These are phyloP conservation scores for Hyles euphorbiae DNA, from an alignment of 1,140 invertebrate species.

Conservation along the genomic window DNA sequence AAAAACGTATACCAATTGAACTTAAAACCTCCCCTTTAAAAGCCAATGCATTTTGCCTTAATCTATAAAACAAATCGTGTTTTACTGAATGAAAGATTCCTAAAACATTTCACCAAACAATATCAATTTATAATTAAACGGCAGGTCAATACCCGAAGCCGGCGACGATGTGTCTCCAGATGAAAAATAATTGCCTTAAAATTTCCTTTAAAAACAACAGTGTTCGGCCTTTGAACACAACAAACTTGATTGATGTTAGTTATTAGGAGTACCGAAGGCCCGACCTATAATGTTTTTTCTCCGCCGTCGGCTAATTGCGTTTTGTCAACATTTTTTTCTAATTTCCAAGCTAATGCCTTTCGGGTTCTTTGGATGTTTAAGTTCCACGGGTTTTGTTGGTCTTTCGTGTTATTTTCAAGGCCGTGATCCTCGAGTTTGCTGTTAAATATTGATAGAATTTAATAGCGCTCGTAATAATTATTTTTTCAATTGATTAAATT, in stretches of 20 bases:
- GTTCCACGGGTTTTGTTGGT: background rate
- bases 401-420: background rate
- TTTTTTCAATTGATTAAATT: too few relatives aligned
- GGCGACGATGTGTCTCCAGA: background rate
- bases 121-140: too few relatives aligned
- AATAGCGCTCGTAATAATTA: background rate
- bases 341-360: slow-evolving; percentile 9
- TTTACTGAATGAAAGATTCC: too few relatives aligned
- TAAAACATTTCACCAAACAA: too few relatives aligned
- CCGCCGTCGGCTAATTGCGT: background rate
- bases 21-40: too few relatives aligned
- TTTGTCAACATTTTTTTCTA: slow-evolving; percentile 8
- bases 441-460: background rate
- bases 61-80: too few relatives aligned
- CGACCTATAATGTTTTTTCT: slow-evolving; percentile 8
- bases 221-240: slow-evolving; percentile 3
- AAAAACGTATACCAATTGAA: too few relatives aligned
- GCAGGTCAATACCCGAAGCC: too few relatives aligned
- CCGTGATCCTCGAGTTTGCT: background rate
- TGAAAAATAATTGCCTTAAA: slow-evolving; percentile 4
- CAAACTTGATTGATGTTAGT: slow-evolving; percentile 17
- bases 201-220: slow-evolving; percentile 7
- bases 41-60: too few relatives aligned
- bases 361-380: slow-evolving; percentile 2
- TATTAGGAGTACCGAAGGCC: slow-evolving; percentile 10